Conservation (phyloP, 2,113 vertebrate species). For the Axis porcinus region DNA sequence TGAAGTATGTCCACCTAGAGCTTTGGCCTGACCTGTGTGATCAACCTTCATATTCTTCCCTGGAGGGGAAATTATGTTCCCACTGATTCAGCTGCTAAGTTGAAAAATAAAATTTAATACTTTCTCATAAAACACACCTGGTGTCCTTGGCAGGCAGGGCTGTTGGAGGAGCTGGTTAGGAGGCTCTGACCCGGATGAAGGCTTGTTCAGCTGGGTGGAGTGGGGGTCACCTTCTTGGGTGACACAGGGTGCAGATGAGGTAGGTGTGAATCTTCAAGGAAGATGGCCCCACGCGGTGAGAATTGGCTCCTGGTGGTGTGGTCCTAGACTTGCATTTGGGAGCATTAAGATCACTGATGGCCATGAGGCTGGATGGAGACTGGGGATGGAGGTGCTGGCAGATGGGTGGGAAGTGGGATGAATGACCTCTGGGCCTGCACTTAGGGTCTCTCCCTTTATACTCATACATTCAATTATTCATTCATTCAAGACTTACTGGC, state of each 20-base stretch:
- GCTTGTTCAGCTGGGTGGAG: background rate
- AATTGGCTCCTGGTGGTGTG: background rate
- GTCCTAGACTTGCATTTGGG: background rate
- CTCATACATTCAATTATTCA: background rate
- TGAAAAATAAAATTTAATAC: background rate
- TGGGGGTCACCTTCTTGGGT: background rate
- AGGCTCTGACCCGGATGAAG: background rate
- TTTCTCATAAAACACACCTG: background rate
- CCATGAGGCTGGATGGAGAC: background rate
- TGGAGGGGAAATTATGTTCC: background rate
- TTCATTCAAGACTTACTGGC: background rate
- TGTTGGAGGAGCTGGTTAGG: background rate
- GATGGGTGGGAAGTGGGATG: background rate
- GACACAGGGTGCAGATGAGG: background rate
- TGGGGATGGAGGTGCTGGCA: background rate
- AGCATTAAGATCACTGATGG: background rate
- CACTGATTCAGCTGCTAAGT: background rate
- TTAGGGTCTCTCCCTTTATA: no score
- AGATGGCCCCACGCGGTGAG: rapidly evolving
- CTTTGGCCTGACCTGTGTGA: background rate
- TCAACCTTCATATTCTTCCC: background rate
- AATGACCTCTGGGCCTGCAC: background rate
- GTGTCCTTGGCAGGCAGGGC: background rate
- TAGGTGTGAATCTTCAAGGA: background rate
- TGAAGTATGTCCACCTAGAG: background rate